Percentiles rank a stretch among this genome's conserved stretches.
Conservation (phyloP, 2,113 vertebrate species). For the Antigone vipio region DNA sequence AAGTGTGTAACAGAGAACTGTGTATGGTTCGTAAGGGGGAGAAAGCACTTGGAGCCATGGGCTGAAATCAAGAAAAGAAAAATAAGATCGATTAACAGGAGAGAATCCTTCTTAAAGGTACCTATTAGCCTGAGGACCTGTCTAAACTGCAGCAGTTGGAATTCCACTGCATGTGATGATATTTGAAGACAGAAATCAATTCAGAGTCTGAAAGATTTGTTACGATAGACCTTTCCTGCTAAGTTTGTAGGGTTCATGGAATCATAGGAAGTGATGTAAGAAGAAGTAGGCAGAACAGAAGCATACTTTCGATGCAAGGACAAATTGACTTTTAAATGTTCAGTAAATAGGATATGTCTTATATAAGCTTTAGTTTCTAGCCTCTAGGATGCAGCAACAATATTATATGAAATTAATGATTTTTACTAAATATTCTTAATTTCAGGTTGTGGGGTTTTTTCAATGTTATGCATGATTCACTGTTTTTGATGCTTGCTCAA, state of each 20-base stretch:
- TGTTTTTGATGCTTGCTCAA: neutral
- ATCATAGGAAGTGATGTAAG: neutral
- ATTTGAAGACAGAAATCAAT: neutral
- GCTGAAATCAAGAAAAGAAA: neutral
- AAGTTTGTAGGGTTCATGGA: neutral
- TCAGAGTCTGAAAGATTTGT: neutral
- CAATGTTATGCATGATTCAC: neutral
- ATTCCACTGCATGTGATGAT: accelerated
- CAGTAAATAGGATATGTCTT: neutral
- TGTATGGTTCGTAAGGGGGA: neutral
- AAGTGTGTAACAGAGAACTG: neutral
- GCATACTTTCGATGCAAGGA: neutral
- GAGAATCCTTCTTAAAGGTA: neutral
- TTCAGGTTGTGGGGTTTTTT: neutral
- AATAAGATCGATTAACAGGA: neutral
- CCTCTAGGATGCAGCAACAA: neutral
- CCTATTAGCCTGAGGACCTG: neutral
- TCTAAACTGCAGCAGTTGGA: neutral
- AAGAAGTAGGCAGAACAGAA: neutral
- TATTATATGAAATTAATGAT: neutral
- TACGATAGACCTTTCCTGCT: neutral
- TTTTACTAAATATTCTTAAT: neutral
- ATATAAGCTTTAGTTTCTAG: neutral
- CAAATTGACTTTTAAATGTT: neutral
- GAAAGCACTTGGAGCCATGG: neutral